Percentiles rank a stretch among this genome's conserved stretches.
These are phyloP conservation scores for Tolmerus cingulatus DNA, from an alignment of 2,888 invertebrate genomes.

Conservation along the genomic window DNA sequence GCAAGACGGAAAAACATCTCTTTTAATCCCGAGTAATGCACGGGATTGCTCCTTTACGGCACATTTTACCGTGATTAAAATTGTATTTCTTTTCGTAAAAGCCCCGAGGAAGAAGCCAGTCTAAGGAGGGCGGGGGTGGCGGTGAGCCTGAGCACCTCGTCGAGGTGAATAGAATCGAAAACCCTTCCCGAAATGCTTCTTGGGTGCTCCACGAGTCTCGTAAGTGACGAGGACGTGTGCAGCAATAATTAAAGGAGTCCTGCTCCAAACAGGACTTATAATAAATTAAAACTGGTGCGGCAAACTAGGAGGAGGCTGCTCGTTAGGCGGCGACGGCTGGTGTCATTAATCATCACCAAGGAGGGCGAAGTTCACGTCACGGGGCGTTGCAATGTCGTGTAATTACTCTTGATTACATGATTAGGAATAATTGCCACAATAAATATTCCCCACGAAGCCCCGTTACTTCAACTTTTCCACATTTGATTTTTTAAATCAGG, in stretches of 20 bases:
- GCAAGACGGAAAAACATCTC: constrained; percentile 19
- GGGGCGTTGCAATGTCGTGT: neutral
- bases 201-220: neutral
- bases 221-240: constrained; percentile 22
- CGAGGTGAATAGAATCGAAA: constrained; percentile 1
- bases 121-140: neutral
- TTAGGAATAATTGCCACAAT: neutral
- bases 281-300: constrained; percentile 20
- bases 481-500: neutral
- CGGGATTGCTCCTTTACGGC: constrained; percentile 32
- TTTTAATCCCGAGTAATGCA: constrained; percentile 34
- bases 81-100: constrained; percentile 22
- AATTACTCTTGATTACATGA: constrained; percentile 16
- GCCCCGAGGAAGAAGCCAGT: neutral
- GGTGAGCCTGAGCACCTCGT: neutral
- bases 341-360: neutral
- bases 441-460: neutral
- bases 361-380: neutral
- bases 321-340: neutral
- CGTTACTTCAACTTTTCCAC: neutral
- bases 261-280: neutral
- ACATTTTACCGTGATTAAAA: constrained; percentile 38
- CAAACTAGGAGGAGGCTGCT: neutral
- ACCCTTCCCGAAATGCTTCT: constrained; percentile 2
- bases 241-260: constrained; percentile 24